Evolutionary conservation across 1,140 invertebrate species (phyloP).

Genomic region (Notospermus geniculatus): DNA sequence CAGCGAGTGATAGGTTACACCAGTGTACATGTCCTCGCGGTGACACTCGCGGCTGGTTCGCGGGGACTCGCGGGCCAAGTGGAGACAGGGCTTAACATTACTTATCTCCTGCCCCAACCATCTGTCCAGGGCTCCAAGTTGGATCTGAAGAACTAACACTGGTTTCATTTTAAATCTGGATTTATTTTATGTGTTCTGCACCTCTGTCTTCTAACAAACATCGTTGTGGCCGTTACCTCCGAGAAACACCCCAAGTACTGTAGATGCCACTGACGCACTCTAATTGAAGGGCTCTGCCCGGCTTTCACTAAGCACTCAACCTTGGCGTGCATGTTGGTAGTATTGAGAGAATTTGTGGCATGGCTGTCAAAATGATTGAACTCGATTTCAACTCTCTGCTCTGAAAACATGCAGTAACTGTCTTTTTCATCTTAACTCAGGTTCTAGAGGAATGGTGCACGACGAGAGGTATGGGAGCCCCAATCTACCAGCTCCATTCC

Average conservation of each 20-base stretch:
- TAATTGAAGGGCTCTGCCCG: not conserved
- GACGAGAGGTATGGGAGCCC: conserved; percentile 50
- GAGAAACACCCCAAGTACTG: no score
- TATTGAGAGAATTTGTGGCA: not conserved
- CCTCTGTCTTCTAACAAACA: not conserved
- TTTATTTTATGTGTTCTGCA: not conserved
- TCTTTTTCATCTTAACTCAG: conserved; percentile 29
- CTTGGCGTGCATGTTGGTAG: not conserved
- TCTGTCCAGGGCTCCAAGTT: no score
- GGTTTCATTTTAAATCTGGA: no score
- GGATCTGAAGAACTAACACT: no score
- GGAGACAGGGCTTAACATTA: no score
- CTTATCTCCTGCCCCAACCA: no score
- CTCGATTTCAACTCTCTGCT: not conserved
- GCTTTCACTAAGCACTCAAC: not conserved
- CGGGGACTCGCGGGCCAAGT: no score
- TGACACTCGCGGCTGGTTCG: no score
- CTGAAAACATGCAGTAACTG: no score
- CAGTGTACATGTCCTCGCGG: no score
- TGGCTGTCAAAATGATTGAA: not conserved
- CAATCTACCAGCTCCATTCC: conserved; percentile 51
- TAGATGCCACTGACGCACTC: no score
- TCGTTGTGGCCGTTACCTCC: not conserved
- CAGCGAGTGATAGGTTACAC: no score
- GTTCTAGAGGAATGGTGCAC: conserved; percentile 52